phyloP scores from a whole-genome alignment of 2,797 vertebrate species.

The Sebastiscus albofasciatus region DNA sequence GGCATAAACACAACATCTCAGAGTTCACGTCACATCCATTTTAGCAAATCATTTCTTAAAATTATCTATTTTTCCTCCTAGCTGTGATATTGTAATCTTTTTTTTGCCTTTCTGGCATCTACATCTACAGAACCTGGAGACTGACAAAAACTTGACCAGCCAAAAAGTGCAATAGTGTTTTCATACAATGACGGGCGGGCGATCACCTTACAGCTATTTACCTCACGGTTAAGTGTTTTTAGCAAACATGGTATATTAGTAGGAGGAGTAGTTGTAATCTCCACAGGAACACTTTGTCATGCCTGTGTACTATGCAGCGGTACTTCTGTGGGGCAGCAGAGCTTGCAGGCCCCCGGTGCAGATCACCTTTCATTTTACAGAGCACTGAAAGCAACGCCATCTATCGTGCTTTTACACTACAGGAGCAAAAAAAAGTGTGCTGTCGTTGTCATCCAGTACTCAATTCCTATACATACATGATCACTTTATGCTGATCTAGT shows the following conservation, averaged over 20 bases:
- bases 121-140: conserved; percentile 58
- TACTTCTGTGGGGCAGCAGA: conserved; percentile 53
- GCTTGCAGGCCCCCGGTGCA: conserved; percentile 41
- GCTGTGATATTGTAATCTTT: conserved; percentile 54
- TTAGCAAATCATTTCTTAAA: conserved; percentile 9
- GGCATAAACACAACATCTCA: not conserved
- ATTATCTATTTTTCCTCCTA: conserved; percentile 38
- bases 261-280: conserved; percentile 47
- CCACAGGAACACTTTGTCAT: conserved; percentile 62
- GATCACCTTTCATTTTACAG: conserved; percentile 30
- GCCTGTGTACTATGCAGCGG: conserved; percentile 80
- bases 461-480: not conserved
- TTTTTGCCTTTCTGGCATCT: conserved; percentile 20
- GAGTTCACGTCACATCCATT: conserved; percentile 9
- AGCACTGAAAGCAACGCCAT: conserved; percentile 30
- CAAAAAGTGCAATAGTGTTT: conserved; percentile 82
- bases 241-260: conserved; percentile 27
- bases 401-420: conserved; percentile 15
- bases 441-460: conserved; percentile 22
- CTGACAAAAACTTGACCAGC: conserved; percentile 74
- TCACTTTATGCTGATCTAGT: not conserved
- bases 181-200: conserved; percentile 62
- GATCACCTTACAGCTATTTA: conserved; percentile 72
- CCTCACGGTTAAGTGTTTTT: conserved; percentile 67
- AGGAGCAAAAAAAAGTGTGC: conserved; percentile 47